Evolutionary conservation across 2,888 invertebrate species (phyloP).

Genomic region (Polydrusus tereticollis): DNA sequence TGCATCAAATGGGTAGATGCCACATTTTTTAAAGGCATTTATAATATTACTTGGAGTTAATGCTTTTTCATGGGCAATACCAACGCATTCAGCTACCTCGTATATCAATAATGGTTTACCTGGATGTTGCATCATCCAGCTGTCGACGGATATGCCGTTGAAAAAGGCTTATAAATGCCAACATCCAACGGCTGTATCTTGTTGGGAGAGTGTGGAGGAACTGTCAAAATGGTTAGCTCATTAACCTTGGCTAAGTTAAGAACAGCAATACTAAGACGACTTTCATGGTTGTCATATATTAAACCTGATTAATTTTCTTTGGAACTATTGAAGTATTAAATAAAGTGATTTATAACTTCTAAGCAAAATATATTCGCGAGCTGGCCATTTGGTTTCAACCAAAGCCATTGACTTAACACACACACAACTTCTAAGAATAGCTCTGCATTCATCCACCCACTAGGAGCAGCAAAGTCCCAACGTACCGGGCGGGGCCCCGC

Average conservation of each 20-base stretch:
- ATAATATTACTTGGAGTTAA: conserved; percentile 61
- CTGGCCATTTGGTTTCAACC: too few species aligned
- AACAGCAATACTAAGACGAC: background rate
- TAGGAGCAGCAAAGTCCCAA: background rate
- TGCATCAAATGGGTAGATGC: conserved; percentile 54
- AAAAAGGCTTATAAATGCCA: background rate
- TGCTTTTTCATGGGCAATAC: conserved; percentile 58
- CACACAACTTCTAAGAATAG: background rate
- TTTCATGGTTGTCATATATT: background rate
- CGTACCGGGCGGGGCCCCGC: background rate
- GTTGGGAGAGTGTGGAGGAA: background rate
- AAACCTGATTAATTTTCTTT: background rate
- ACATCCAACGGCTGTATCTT: background rate
- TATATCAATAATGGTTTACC: conserved; percentile 64
- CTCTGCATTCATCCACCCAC: conserved; percentile 15
- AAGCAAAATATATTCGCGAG: too few species aligned
- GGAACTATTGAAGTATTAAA: background rate
- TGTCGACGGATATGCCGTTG: conserved; percentile 51
- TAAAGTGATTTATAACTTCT: background rate
- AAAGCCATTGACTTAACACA: too few species aligned
- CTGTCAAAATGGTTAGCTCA: background rate
- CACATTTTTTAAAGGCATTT: conserved; percentile 59
- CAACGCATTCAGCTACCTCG: conserved; percentile 61
- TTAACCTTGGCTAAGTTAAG: background rate
- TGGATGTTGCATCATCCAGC: conserved; percentile 58